Evolutionary conservation across 2,113 vertebrate genomes (phyloP).

Genomic region (Piaya cayana): DNA sequence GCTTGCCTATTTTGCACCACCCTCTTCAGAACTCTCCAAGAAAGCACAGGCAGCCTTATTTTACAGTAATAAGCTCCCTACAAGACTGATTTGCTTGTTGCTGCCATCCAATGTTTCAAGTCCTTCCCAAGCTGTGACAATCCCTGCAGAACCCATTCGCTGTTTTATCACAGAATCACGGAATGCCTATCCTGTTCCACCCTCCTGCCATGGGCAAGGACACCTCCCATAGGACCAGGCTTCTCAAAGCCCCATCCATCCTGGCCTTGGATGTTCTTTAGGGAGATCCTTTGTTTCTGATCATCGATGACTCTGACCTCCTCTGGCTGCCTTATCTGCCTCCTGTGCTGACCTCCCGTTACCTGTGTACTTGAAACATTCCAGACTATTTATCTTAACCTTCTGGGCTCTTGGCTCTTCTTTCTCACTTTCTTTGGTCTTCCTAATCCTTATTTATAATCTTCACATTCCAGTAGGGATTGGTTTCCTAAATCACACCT

Average conservation of each 20-base stretch:
- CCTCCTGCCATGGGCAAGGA: too few relatives aligned
- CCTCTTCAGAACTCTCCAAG: not conserved
- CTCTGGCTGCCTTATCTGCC: not conserved
- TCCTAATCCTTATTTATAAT: constrained; percentile 12
- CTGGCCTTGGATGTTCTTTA: not conserved
- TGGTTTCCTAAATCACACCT: not conserved
- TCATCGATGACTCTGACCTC: not conserved
- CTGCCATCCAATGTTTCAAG: not conserved
- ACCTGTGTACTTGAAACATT: not conserved
- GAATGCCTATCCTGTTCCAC: too few relatives aligned
- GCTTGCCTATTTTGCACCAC: not conserved
- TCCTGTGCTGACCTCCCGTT: not conserved
- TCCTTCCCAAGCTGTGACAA: not conserved
- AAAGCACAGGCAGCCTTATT: not conserved
- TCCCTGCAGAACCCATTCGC: not conserved
- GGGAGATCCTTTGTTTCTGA: not conserved
- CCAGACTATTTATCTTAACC: not conserved
- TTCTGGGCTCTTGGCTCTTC: not conserved
- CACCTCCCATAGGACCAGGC: too few relatives aligned
- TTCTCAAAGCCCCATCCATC: too few relatives aligned
- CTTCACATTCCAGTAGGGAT: not conserved
- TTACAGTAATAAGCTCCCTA: not conserved
- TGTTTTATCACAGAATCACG: not conserved
- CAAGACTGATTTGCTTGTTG: not conserved
- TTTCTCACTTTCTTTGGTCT: not conserved